Conservation (phyloP, 2,888 invertebrate genomes). For the Eulithis testata region DNA sequence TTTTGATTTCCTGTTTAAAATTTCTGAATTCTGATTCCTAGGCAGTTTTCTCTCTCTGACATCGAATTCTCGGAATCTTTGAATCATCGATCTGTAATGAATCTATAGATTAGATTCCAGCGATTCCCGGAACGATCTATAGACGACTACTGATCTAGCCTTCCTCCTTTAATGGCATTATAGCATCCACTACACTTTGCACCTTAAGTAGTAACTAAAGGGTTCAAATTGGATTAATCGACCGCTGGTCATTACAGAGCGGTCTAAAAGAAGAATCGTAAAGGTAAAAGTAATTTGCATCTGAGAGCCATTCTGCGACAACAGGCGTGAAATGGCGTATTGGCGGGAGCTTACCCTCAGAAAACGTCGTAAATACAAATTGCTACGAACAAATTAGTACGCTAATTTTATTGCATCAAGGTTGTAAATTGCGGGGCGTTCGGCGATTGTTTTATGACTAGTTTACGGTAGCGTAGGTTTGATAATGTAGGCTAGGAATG, state of each 20-base stretch:
- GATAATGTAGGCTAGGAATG: slow-evolving; percentile 49
- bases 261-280: slow-evolving; percentile 67
- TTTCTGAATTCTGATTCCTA: background rate
- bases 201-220: slow-evolving; percentile 31
- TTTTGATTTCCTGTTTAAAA: background rate
- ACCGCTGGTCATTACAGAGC: slow-evolving; percentile 51
- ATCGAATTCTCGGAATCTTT: slow-evolving; percentile 14
- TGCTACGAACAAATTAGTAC: slow-evolving; percentile 77
- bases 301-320: slow-evolving; percentile 60
- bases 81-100: slow-evolving; percentile 41
- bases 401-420: slow-evolving; percentile 77
- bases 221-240: slow-evolving; percentile 45
- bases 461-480: slow-evolving; percentile 67
- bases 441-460: slow-evolving; percentile 69
- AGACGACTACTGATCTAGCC: slow-evolving; percentile 42
- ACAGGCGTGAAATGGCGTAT: slow-evolving; percentile 78
- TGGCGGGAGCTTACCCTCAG: slow-evolving; percentile 55
- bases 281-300: slow-evolving; percentile 79
- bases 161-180: slow-evolving; percentile 45
- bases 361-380: slow-evolving; percentile 71
- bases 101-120: slow-evolving; percentile 41
- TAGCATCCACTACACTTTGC: background rate
- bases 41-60: background rate
- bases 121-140: slow-evolving; percentile 49
- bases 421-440: slow-evolving; percentile 68